Evolutionary conservation across 2,888 invertebrate genomes (phyloP), one percentile per base, ranked within the genome.

Genomic region (Parascotia fuliginaria): DNA sequence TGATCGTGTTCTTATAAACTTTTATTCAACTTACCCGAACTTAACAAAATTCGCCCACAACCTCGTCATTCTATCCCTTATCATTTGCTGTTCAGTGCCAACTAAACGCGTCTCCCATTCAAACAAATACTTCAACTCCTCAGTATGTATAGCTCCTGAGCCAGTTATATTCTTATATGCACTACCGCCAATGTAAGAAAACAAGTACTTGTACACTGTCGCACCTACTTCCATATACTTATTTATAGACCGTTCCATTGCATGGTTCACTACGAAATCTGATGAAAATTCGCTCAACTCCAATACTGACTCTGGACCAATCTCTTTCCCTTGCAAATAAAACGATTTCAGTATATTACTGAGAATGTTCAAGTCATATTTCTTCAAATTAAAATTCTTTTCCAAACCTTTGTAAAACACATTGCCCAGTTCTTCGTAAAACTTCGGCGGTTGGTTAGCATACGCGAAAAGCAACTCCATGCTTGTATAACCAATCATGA

Each of bases 1-100:
- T n/a, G n/a, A n/a, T n/a, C n/a, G n/a, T n/a, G n/a, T n/a, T 19
- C 2, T 19, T 19, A 19, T 2, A 19, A 3, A 19, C 19, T n/a
- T 3, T 19, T 19, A 19, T 19, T 19, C 5, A 19, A 70, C 79
- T 64, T 54, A 83, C 83, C 81, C 78, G 37, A 61, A 66, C 55
- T 81, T 86, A 0, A 79, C 77, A 41, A 87, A 85, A 42, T 86
- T 83, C 0, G 77, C 70, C 79, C 83, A 83, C 68, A 82, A 50
- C 0, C 51, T 65, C 0, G 77, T 73, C 73, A 83, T 77, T 32
- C 66, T 55, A 1, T 81, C 73, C n/a, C 82, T 77, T 11, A 85
- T 74, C 38, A 58, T 11, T 0, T 60, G 32, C 37, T 81, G 77
- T 38, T 83, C 81, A 0, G 52, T 59, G 5, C 63, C 59, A 1